phyloP scores from a whole-genome alignment of 2,888 invertebrate genomes.

The Erebia ligea region DNA sequence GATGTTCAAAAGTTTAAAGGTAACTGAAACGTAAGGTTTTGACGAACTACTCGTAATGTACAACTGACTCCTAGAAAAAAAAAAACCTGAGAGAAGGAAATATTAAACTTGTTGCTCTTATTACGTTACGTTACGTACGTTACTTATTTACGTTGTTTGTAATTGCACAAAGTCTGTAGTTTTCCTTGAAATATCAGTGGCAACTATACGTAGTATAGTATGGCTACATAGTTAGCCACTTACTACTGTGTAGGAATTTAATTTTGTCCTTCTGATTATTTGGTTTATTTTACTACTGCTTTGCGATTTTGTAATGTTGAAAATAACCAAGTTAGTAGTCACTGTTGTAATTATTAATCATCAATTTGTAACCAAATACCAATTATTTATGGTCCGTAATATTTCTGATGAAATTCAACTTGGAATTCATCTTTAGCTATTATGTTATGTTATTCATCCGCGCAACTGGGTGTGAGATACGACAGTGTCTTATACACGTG shows the following conservation, averaged over 20 bases:
- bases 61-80: too few relatives aligned
- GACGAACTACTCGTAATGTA: too few relatives aligned
- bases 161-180: neutral
- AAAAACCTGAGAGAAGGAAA: neutral
- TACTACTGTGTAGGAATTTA: neutral
- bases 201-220: too few relatives aligned
- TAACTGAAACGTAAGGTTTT: too few relatives aligned
- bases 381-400: neutral
- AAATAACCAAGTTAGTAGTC: neutral
- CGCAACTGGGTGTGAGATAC: too few relatives aligned
- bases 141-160: conserved; percentile 14
- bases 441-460: too few relatives aligned
- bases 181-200: neutral
- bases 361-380: neutral
- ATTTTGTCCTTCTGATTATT: too few relatives aligned
- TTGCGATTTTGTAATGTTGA: neutral
- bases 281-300: too few relatives aligned
- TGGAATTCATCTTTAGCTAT: too few relatives aligned
- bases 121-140: too few relatives aligned
- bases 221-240: neutral
- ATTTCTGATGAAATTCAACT: neutral
- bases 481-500: too few relatives aligned
- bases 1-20: too few relatives aligned
- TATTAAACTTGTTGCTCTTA: conserved; percentile 3
- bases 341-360: neutral